A percentile compares a stretch with the other conserved stretches of the same genome.
Evolutionary conservation across 35 echinoderm and acorn worm genomes (phyloP).

Genomic region (Ophiothrix spiculata): DNA sequence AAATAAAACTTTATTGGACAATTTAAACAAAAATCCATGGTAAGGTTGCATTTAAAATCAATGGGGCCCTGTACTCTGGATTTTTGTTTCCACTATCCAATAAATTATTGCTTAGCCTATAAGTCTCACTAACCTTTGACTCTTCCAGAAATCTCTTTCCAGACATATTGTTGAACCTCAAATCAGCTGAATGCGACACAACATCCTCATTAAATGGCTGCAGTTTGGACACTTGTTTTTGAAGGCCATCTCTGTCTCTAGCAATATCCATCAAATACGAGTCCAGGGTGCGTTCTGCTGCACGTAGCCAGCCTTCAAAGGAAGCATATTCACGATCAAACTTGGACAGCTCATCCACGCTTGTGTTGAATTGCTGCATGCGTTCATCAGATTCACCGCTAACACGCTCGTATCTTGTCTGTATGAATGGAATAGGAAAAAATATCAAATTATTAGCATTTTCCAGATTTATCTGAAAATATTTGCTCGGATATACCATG

Average conservation of each 20-base stretch:
- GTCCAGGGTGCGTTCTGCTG: constrained; percentile 82
- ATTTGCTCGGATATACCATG: no score
- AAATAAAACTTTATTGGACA: no score
- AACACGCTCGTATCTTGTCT: constrained; percentile 68
- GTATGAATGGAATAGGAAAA: no score
- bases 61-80: no score
- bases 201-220: constrained; percentile 96
- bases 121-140: constrained; percentile 72
- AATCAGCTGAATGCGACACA: constrained; percentile 85
- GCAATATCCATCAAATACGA: constrained; percentile 79
- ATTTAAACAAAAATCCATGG: no score
- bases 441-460: no score
- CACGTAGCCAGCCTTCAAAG: constrained; percentile 86
- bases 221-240: constrained; percentile 80
- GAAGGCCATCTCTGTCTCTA: constrained; percentile 71
- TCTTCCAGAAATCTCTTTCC: constrained; percentile 88
- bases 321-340: constrained; percentile 88
- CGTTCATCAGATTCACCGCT: constrained; percentile 68
- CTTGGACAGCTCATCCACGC: constrained; percentile 85
- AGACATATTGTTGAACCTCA: constrained; percentile 98
- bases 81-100: no score
- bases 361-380: constrained; percentile 61
- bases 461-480: no score
- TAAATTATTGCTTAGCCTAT: no score
- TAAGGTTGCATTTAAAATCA: no score